Conservation (phyloP, 2,113 vertebrate genomes). For the Psilopsiagon aurifrons region DNA sequence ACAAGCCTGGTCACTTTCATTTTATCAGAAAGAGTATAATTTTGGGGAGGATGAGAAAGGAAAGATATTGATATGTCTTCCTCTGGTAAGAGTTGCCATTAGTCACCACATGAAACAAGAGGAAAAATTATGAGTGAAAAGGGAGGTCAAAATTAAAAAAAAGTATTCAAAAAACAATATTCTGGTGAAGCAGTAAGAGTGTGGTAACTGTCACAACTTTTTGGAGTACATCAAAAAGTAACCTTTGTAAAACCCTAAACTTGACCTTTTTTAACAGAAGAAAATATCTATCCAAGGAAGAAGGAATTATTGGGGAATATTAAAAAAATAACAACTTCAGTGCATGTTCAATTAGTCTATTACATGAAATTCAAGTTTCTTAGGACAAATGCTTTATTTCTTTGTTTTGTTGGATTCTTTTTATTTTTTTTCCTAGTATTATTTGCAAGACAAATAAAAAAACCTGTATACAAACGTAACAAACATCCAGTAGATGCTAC, state of each 20-base stretch:
- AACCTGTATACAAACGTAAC: not conserved
- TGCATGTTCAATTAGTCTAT: not conserved
- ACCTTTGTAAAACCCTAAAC: not conserved
- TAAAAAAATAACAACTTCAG: not conserved
- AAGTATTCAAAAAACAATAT: not conserved
- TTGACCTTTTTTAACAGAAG: not conserved
- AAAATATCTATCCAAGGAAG: not conserved
- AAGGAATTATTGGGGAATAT: not conserved
- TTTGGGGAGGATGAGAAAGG: not conserved
- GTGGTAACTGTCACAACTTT: not conserved
- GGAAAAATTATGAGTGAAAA: not conserved
- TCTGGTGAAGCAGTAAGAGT: not conserved
- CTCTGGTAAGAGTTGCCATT: not conserved
- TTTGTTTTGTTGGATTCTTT: not conserved
- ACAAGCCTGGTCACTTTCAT: not conserved
- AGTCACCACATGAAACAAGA: not conserved
- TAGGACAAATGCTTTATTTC: not conserved
- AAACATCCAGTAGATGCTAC: not conserved
- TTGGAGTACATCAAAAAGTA: not conserved
- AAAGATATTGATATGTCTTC: not conserved
- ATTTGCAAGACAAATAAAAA: not conserved
- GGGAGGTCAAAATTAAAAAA: not conserved
- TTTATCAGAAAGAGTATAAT: not conserved
- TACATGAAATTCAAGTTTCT: not conserved
- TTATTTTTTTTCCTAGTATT: fast-evolving